Percentiles rank a stretch among this genome's conserved stretches.
These are phyloP conservation scores for Phortica magna DNA, from an alignment of 2,888 invertebrate species.

Conservation along the genomic window DNA sequence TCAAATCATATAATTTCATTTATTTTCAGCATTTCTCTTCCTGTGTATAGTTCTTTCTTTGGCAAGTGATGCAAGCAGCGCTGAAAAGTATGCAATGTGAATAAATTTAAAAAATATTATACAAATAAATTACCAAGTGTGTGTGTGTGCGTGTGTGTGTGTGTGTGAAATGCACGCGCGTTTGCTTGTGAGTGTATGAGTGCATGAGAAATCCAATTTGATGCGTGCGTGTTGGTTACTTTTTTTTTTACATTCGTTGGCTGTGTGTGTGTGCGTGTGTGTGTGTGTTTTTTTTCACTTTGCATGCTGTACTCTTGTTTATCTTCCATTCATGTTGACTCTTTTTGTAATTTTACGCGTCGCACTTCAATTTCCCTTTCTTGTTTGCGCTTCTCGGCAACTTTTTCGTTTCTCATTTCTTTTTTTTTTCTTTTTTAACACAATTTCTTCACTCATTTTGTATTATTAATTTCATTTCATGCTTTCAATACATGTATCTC, in stretches of 20 bases:
- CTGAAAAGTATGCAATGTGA: conserved; percentile 27
- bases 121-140: conserved; percentile 1
- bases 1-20: conserved; percentile 77
- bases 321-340: conserved; percentile 24
- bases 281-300: conserved; percentile 19
- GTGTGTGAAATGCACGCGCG: background rate
- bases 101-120: conserved; percentile 19
- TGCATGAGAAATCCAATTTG: conserved; percentile 44
- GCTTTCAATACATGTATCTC: background rate
- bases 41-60: conserved; percentile 3
- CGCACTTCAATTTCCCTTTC: background rate
- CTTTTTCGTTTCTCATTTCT: conserved; percentile 42
- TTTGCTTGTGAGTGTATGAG: conserved; percentile 3
- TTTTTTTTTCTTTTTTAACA: conserved; percentile 37
- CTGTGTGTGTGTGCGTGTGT: conserved; percentile 31
- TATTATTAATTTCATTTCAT: conserved; percentile 56
- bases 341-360: conserved; percentile 16
- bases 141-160: background rate
- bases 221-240: conserved; percentile 36
- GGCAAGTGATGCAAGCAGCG: background rate
- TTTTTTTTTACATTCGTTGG: conserved; percentile 35
- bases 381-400: conserved; percentile 4
- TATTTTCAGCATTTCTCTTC: conserved; percentile 37
- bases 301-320: conserved; percentile 24
- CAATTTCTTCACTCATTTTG: conserved; percentile 36